Percentiles rank a stretch among this genome's conserved stretches.
These are phyloP conservation scores for Sinopyrophorus schimmeli DNA, from an alignment of 2,888 invertebrate species.

Conservation along the genomic window DNA sequence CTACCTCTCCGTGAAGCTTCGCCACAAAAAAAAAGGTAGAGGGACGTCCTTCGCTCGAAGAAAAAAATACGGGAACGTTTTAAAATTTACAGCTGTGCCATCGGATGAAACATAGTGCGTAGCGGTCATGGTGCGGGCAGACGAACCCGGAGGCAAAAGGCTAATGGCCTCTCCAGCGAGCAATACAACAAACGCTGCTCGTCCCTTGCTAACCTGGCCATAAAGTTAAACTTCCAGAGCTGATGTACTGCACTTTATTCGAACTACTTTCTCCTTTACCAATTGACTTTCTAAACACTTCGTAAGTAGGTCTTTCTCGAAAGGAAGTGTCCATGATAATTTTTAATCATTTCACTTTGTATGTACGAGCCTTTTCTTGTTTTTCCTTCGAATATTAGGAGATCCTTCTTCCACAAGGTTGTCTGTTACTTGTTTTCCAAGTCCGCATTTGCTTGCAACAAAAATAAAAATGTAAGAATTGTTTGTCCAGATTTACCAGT, in stretches of 20 bases:
- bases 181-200: constrained; percentile 14
- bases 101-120: constrained; percentile 15
- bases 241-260: constrained; percentile 12
- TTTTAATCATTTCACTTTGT: constrained; percentile 4
- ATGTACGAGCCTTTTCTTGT: too few relatives aligned
- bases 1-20: too few relatives aligned
- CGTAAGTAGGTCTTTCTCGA: constrained; percentile 25
- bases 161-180: constrained; percentile 40
- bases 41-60: too few relatives aligned
- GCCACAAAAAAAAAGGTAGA: too few relatives aligned
- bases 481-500: too few relatives aligned
- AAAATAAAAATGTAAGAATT: too few relatives aligned
- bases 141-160: constrained; percentile 42
- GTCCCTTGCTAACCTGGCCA: constrained; percentile 9
- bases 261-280: constrained; percentile 27
- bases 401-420: too few relatives aligned
- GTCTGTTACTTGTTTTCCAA: too few relatives aligned
- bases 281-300: constrained; percentile 29
- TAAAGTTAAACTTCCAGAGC: constrained; percentile 24
- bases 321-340: constrained; percentile 6
- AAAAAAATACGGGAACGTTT: too few relatives aligned
- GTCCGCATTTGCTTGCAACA: too few relatives aligned
- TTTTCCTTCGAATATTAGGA: too few relatives aligned
- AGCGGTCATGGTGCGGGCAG: constrained; percentile 42
- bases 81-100: constrained; percentile 17